These are phyloP conservation scores for Trichonephila inaurata DNA, from an alignment of 1,140 invertebrate species.

Conservation along the genomic window DNA sequence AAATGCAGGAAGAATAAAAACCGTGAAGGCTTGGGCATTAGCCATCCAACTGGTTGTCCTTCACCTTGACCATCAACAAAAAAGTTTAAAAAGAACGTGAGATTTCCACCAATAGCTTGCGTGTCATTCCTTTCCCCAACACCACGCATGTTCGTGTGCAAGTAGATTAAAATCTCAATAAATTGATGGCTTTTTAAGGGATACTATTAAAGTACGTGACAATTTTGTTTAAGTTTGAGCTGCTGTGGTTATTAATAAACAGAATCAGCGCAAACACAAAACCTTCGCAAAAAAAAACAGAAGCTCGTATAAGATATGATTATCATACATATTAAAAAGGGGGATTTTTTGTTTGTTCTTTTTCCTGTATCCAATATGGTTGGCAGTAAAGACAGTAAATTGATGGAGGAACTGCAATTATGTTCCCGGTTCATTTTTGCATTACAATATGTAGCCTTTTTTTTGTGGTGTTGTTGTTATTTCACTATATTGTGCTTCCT, in stretches of 20 bases:
- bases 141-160: not conserved
- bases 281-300: not conserved
- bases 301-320: not conserved
- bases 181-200: conserved; percentile 31
- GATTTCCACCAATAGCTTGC: not conserved
- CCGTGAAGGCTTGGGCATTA: not conserved
- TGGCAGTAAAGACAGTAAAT: not conserved
- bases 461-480: not conserved
- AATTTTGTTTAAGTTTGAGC: conserved; percentile 8
- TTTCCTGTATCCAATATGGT: not conserved
- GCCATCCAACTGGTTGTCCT: not conserved
- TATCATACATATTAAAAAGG: conserved; percentile 24
- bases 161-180: conserved; percentile 23
- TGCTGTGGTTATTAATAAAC: conserved; percentile 28
- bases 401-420: not conserved
- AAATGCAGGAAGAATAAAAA: too few species aligned
- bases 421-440: not conserved
- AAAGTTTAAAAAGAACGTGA: not conserved
- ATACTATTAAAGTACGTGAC: conserved; percentile 1
- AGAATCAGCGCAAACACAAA: not conserved
- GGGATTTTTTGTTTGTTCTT: not conserved
- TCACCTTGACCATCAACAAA: conserved; percentile 7
- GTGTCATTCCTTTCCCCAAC: not conserved
- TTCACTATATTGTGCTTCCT: not conserved
- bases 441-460: not conserved